Conservation (phyloP, 2,113 vertebrate species). For the Jacana jacana region DNA sequence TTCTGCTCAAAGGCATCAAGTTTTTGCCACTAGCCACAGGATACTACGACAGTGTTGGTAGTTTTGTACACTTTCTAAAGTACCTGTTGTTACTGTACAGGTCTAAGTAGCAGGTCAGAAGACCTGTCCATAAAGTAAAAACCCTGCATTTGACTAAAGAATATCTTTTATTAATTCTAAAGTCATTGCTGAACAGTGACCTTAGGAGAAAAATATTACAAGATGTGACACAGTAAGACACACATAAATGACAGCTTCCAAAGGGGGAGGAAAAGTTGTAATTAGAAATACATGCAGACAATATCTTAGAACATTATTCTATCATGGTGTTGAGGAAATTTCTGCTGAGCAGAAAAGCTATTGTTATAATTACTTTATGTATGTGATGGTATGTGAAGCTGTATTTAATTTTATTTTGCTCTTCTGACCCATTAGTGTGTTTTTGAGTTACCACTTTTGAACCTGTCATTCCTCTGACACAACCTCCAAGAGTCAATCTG, state of each 20-base stretch:
- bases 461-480: not conserved
- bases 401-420: not conserved
- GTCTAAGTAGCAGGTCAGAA: not conserved
- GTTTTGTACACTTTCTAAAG: not conserved
- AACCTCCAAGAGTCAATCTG: not conserved
- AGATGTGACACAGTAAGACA: not conserved
- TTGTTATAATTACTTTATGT: not conserved
- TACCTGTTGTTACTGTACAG: not conserved
- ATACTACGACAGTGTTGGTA: not conserved
- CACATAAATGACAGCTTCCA: not conserved
- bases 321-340: not conserved
- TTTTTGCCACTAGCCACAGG: not conserved
- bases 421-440: not conserved
- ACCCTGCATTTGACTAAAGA: not conserved
- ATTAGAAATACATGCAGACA: not conserved
- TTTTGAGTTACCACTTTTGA: not conserved
- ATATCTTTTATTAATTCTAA: not conserved
- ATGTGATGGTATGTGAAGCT: not conserved
- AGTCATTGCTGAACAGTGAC: not conserved
- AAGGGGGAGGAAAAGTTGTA: not conserved
- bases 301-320: not conserved
- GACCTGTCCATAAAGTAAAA: not conserved
- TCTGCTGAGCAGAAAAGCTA: not conserved
- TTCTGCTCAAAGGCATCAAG: not conserved
- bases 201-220: not conserved